Evolutionary conservation across 1,140 invertebrate species (phyloP).

Genomic region (Drosophila ironensis): DNA sequence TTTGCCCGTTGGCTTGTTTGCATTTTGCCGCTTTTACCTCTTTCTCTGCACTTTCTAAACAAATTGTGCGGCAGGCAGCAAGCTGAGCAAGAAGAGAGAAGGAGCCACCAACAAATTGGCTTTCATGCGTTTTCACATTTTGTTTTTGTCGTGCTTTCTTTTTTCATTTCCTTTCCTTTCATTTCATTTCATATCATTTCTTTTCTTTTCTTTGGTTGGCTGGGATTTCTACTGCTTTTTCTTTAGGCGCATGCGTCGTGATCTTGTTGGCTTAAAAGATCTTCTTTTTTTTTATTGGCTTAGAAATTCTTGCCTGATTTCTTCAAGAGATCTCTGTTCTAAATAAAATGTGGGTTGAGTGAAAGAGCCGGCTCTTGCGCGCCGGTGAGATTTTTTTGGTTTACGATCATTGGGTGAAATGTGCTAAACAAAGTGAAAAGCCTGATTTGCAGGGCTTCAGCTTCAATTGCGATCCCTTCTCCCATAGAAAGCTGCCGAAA

Average conservation of each 20-base stretch:
- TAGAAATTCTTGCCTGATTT: slow-evolving; percentile 62
- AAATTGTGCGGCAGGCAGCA: slow-evolving; percentile 69
- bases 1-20: slow-evolving; percentile 59
- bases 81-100: slow-evolving; percentile 32
- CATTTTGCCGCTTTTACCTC: slow-evolving; percentile 81
- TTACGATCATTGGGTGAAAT: slow-evolving; percentile 65
- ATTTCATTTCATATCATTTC: slow-evolving; percentile 4
- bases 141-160: slow-evolving; percentile 80
- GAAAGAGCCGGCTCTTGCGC: slow-evolving; percentile 60
- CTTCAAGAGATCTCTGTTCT: slow-evolving; percentile 71
- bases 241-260: slow-evolving; percentile 47
- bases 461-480: too few relatives aligned
- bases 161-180: slow-evolving; percentile 27
- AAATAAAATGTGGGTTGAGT: slow-evolving; percentile 74
- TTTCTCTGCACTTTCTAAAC: slow-evolving; percentile 81
- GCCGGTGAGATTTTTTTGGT: slow-evolving; percentile 30
- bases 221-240: slow-evolving; percentile 71
- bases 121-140: slow-evolving; percentile 80
- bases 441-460: too few relatives aligned
- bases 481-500: too few relatives aligned
- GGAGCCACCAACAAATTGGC: slow-evolving; percentile 59
- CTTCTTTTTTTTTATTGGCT: slow-evolving; percentile 66
- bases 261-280: slow-evolving; percentile 66
- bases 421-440: slow-evolving; percentile 62
- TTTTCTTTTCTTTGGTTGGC: slow-evolving; percentile 5